Evolutionary conservation across 2,888 invertebrate genomes (phyloP), one percentile per base, ranked within the genome.

Genomic region (Ennomos erosarius): DNA sequence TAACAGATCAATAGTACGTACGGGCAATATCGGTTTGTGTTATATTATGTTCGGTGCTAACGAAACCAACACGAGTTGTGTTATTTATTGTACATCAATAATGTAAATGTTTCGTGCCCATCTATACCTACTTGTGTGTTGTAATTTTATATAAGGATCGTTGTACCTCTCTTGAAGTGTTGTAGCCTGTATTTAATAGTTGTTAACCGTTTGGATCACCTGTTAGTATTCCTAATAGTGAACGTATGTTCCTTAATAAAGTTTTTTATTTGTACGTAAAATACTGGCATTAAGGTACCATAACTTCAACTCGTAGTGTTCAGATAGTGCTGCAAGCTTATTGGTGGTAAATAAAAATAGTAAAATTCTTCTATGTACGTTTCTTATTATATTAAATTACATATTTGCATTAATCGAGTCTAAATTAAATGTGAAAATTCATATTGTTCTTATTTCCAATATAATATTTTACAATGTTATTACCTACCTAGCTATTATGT

Each of bases 191-290:
- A 38, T 37, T 10, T 9, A 10, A 16, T 13, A 44, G 48, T 44
- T 53, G 37, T 46, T 50, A 54, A 42, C 13, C 16, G 61, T 75
- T 67, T 67, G 66, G 68, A 69, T 70, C 69, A 69, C 68, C 63
- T 65, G 67, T 68, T 69, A 71, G 59, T 69, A 75, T 70, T 73
- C 66, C 67, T 76, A 68, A 70, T 68, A 71, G 67, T 68, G 62
- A 74, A 74, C 77, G 76, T 83, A 87, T 83, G 86, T 86, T 84
- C 88, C 89, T 84, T 88, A 85, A 87, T 88, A 85, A 85, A 77
- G 87, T 88, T 78, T 88, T 88, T 88, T 88, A 88, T 88, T 84
- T 80, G 36, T 75, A 80, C 77, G 86, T 88, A 88, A 89, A 88
- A 87, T 81, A 81, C 87, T 84, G 85, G 77, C 79, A 88, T 88